phyloP scores from a whole-genome alignment of 2,888 invertebrate genomes.

The Xanthostigma xanthostigma region DNA sequence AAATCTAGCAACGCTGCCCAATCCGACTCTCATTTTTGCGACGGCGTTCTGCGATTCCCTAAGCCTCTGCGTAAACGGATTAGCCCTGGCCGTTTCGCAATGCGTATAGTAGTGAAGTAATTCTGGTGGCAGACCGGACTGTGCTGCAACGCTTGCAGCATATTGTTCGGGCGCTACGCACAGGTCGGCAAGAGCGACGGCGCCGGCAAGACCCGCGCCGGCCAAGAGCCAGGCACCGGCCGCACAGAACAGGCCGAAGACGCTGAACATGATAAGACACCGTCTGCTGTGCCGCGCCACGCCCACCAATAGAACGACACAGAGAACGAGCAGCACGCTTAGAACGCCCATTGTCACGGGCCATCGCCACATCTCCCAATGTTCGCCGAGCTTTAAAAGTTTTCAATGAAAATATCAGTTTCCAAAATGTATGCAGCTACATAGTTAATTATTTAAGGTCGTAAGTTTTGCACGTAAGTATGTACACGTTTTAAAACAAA shows the following conservation, averaged over 20 bases:
- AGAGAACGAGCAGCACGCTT: conserved; percentile 71
- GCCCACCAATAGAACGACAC: conserved; percentile 78
- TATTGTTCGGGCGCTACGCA: conserved; percentile 50
- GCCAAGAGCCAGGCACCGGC: conserved; percentile 81
- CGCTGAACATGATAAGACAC: conserved; percentile 78
- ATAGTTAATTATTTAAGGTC: too few species aligned
- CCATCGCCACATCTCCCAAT: conserved; percentile 68
- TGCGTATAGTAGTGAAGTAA: conserved; percentile 66
- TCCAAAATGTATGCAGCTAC: too few species aligned
- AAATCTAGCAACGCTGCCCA: conserved; percentile 21
- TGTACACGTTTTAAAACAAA: too few species aligned
- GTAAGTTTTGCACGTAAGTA: too few species aligned
- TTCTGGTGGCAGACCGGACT: conserved; percentile 36
- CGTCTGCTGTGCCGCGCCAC: conserved; percentile 80
- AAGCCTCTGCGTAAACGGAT: conserved; percentile 67
- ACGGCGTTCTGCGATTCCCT: conserved; percentile 62
- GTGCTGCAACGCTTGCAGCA: conserved; percentile 1
- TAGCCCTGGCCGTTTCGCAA: conserved; percentile 64
- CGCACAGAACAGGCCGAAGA: conserved; percentile 72
- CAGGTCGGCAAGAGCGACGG: conserved; percentile 70
- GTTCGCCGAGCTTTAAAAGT: conserved; percentile 44
- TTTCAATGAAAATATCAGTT: too few species aligned
- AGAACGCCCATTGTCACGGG: conserved; percentile 79
- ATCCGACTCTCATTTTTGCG: conserved; percentile 30
- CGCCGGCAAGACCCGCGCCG: conserved; percentile 69